Conservation (phyloP, 2,113 vertebrate species). For the Bos indicus region DNA sequence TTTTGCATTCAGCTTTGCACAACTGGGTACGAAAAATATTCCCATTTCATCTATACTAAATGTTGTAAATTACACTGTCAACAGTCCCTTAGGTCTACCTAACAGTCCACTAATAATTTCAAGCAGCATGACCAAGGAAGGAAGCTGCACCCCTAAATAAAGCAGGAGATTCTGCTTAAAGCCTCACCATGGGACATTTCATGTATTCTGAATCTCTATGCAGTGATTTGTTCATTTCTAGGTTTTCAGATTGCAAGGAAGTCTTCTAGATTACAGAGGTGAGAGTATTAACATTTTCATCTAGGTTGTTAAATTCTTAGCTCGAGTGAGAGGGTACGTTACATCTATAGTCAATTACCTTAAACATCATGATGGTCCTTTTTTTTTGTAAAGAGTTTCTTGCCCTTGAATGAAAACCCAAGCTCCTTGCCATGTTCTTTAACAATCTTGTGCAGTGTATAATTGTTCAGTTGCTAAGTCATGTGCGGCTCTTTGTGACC, state of each 20-base stretch:
- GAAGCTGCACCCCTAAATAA: slow-evolving; percentile 39
- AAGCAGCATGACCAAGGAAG: slow-evolving; percentile 46
- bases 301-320: slow-evolving; percentile 23
- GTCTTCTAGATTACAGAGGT: slow-evolving; percentile 23
- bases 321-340: background rate
- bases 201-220: slow-evolving; percentile 52
- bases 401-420: slow-evolving; percentile 12
- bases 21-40: slow-evolving; percentile 25
- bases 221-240: slow-evolving; percentile 37
- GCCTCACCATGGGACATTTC: slow-evolving; percentile 14
- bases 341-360: slow-evolving; percentile 19
- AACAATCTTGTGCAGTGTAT: background rate
- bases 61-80: slow-evolving; percentile 57
- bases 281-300: slow-evolving; percentile 17
- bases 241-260: slow-evolving; percentile 39
- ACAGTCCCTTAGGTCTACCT: slow-evolving; percentile 24
- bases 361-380: slow-evolving; percentile 5
- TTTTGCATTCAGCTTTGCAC: background rate
- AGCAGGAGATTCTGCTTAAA: slow-evolving; percentile 35
- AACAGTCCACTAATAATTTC: slow-evolving; percentile 35
- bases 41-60: slow-evolving; percentile 51
- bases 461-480: background rate
- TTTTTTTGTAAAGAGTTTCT: background rate
- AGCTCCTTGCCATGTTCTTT: background rate
- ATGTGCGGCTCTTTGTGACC: too few species aligned